phyloP scores from a whole-genome alignment of 2,113 vertebrate species.

The Poeciliopsis retropinna region DNA sequence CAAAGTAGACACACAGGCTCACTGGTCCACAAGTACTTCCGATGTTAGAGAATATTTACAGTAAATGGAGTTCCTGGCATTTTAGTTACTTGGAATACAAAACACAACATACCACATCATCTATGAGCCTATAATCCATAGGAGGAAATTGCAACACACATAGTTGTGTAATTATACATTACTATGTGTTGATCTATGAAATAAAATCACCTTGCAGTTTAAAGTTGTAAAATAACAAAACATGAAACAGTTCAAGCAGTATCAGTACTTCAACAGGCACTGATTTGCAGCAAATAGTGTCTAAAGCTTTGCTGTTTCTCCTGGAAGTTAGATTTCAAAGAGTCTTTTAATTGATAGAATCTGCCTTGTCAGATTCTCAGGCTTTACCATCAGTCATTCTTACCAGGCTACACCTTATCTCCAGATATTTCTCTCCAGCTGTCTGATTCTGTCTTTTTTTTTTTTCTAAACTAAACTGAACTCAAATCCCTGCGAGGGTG shows the following conservation, averaged over 20 bases:
- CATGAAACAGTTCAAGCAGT: no score
- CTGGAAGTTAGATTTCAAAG: conserved; percentile 42
- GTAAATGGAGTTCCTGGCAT: neutral
- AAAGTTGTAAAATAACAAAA: no score
- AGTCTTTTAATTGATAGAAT: conserved; percentile 69
- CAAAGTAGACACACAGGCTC: neutral
- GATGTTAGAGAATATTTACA: neutral
- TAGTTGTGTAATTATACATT: no score
- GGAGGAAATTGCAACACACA: no score
- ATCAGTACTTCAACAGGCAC: no score
- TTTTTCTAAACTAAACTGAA: conserved; percentile 24
- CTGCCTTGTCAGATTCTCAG: conserved; percentile 64
- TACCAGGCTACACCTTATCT: conserved; percentile 45
- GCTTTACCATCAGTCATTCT: conserved; percentile 62
- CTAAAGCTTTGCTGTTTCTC: conserved; percentile 50
- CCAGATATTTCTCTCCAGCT: conserved; percentile 41
- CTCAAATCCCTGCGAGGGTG: conserved; percentile 16
- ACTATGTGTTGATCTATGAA: no score
- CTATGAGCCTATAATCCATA: neutral
- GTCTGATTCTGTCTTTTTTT: conserved; percentile 44
- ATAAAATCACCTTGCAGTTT: no score
- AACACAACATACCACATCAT: neutral
- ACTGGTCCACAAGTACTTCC: neutral
- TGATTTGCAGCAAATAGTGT: conserved; percentile 38
- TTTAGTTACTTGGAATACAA: neutral